Conservation (phyloP, 2,113 vertebrate genomes). For the Neogobius melanostomus region DNA sequence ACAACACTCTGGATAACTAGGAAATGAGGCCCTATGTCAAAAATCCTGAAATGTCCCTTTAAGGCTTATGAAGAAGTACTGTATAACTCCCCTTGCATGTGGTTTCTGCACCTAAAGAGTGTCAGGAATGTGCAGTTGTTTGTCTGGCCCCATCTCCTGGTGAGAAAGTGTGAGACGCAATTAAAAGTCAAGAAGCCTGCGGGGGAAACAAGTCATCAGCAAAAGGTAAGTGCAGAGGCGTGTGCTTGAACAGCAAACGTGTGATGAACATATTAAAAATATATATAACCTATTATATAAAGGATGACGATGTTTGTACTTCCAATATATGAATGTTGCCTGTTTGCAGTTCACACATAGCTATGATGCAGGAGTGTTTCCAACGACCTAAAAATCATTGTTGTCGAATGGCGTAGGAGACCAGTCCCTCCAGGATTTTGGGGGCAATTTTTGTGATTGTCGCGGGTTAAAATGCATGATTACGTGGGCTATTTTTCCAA, state of each 20-base stretch:
- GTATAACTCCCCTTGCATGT: not conserved
- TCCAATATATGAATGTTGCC: not conserved
- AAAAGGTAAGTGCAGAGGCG: not conserved
- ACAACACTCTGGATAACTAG: too few species aligned
- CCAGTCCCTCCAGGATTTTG: too few species aligned
- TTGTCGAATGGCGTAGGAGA: too few species aligned
- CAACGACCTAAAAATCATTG: too few species aligned
- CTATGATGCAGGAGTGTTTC: too few species aligned
- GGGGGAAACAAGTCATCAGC: not conserved
- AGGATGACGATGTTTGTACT: not conserved
- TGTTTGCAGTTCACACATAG: too few species aligned
- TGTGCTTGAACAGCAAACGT: not conserved
- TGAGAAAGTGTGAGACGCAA: not conserved
- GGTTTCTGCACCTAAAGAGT: not conserved
- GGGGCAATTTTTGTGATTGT: too few species aligned
- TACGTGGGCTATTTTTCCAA: too few species aligned
- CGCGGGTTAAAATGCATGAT: too few species aligned
- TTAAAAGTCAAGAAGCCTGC: not conserved
- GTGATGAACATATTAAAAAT: not conserved
- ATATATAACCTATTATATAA: not conserved
- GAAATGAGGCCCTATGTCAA: too few species aligned
- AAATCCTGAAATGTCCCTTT: too few species aligned
- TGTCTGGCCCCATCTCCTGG: not conserved
- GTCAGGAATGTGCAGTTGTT: not conserved
- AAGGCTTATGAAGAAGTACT: too few species aligned